phyloP scores from a whole-genome alignment of 2,888 invertebrate genomes.

The Apocheima hispidaria region DNA sequence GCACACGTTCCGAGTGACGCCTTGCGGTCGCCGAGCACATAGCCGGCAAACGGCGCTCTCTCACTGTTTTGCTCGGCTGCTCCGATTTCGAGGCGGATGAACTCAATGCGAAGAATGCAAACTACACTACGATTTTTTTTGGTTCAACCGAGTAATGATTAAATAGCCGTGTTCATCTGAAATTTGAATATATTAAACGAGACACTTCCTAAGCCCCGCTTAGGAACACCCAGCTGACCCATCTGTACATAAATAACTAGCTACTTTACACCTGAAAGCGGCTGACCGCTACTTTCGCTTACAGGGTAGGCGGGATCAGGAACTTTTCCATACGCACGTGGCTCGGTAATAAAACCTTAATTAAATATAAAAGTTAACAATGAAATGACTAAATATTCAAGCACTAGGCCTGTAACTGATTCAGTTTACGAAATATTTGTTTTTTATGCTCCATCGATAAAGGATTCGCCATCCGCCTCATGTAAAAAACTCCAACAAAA shows the following conservation, averaged over 20 bases:
- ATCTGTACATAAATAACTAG: constrained; percentile 21
- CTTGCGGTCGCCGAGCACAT: neutral
- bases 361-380: too few species aligned
- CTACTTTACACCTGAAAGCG: constrained; percentile 18
- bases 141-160: neutral
- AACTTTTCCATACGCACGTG: neutral
- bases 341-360: too few species aligned
- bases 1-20: neutral
- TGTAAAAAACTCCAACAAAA: too few species aligned
- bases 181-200: constrained; percentile 7
- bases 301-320: constrained; percentile 5
- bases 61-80: neutral
- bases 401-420: too few species aligned
- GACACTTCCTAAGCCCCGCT: constrained; percentile 10
- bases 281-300: constrained; percentile 7
- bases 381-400: too few species aligned
- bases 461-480: too few species aligned
- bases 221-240: constrained; percentile 20
- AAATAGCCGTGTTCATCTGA: constrained; percentile 1
- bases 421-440: too few species aligned
- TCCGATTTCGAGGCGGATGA: neutral
- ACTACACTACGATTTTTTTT: too few species aligned
- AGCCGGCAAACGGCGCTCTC: neutral
- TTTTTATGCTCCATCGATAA: too few species aligned
- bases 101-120: neutral